Base-by-base conservation (phyloP, 2,113 vertebrate genomes). In the Chaetodon auriga region DNA sequence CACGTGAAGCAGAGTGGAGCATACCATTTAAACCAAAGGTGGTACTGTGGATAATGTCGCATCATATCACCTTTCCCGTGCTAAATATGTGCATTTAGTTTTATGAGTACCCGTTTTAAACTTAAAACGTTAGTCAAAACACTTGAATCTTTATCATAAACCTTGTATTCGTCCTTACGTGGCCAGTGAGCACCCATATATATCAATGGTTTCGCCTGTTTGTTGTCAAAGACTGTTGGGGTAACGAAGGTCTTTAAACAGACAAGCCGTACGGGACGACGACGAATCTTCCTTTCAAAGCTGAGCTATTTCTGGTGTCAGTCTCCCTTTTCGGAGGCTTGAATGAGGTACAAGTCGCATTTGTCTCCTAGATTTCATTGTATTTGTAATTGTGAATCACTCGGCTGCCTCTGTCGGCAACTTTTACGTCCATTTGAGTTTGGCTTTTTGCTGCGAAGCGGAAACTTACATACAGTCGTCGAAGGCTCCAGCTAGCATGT, bases 311-410 rank as follows among this genome's bases (percentile, higher is more conserved):
- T 83, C 60, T 30, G 18, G 14, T 30, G 18, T 66, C 45, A 81
- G 80, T 92, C 82, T 87, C 83, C 80, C 1, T 41, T 49, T 43
- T 16, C 25, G 85, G 88, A 89, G 80, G 87, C 85, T 89, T 82
- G 23, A 83, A 83, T 68, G 71, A 93, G 92, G 94, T 94, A 95
- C 94, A 63, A 21, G 11, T 45, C 19, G 6, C 30, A 1, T 68
- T 75, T 68, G 1, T 63, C 13, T 0, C 6, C 4, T 4, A 19
- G 1, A 18, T 61, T 73, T 55, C 1, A 30, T 1, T 41, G 0
- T n/a, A 1, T n/a, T 49, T 16, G 0, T 11, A 2, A 3, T 8
- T 7, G 19, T 14, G n/a, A 70, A 9, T 69, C 15, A 14, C 0
- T 75, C 48, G 66, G 11, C 16, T 43, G 15, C 11, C 3, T 55